A percentile compares a stretch with the other conserved stretches of the same genome.
Conservation (phyloP, 92 coral and sea anemone genomes). For the Epizoanthus illoricatus region DNA sequence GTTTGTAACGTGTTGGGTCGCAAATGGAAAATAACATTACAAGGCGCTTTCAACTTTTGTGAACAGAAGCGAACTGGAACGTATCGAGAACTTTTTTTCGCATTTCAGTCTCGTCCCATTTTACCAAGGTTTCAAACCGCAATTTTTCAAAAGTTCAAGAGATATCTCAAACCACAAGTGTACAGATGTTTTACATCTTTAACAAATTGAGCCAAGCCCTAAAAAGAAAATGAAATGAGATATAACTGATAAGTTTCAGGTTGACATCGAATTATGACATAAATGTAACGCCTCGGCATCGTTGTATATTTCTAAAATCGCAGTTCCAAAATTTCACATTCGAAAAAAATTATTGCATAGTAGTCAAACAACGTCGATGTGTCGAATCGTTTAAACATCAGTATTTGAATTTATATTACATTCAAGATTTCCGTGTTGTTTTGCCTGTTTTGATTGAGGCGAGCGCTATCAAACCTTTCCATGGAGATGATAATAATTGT, state of each 20-base stretch:
- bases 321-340: background rate
- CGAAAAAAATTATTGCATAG: background rate
- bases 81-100: too few species aligned
- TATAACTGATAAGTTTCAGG: constrained; percentile 7
- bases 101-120: too few species aligned
- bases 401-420: too few species aligned
- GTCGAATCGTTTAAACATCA: too few species aligned
- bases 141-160: too few species aligned
- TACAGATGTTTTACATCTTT: constrained; percentile 19
- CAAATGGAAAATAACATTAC: too few species aligned
- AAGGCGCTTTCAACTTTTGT: too few species aligned
- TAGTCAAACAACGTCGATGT: too few species aligned
- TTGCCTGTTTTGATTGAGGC: background rate
- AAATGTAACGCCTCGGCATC: background rate
- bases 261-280: constrained; percentile 13
- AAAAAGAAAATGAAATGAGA: constrained; percentile 2
- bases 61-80: too few species aligned
- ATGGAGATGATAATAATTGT: background rate
- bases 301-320: too few species aligned
- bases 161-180: background rate
- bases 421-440: background rate
- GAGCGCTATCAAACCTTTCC: background rate
- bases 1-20: too few species aligned
- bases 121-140: too few species aligned
- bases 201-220: constrained; percentile 9